Evolutionary conservation across 2,113 vertebrate species (phyloP), one percentile per base, ranked within the genome.

Genomic region (Phrynocephalus versicolor): DNA sequence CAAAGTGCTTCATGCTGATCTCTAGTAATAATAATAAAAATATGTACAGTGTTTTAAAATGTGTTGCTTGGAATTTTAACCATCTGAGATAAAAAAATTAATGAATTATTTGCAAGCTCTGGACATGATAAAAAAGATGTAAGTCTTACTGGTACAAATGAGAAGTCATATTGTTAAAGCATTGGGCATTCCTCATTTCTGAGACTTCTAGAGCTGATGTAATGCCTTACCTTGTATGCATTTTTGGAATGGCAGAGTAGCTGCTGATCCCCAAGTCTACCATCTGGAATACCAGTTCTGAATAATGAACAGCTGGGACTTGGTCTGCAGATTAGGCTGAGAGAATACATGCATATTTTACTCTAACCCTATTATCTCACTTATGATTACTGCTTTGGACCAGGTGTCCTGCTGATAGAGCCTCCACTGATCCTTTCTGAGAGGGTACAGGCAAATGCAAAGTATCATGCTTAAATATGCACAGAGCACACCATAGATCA

Each of bases 221-320:
- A 57, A 67, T 33, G 55, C 3, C 55, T 72, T 71, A 27, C 19
- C 14, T 79, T 65, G 30, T 6, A 55, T 6, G 30, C 12, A 58
- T 27, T 69, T 57, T 45, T 57, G 45, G 62, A 35, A 37, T 27
- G 57, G 10, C 35, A 76, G 18, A 75, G 37, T 71, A 73, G 79
- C 35, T 70, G 85, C 33, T 16, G 58, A 6, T 79, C 30, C 15
- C 23, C 15, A 58, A 72, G n/a, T 79, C 55, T 79, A 72, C 57
- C 64, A 77, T 82, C 79, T 82, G 58, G 72, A 60, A 70, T 62
- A 82, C 45, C 19, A 9, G 27, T 82, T 87, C 64, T 82, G 71
- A 82, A 58, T 76, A 87, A 87, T 60, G 51, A 82, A 58, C 64
- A 87, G 60, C 79, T 82, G 62, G 57, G 64, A 82, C 51, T 57